Base-by-base conservation (phyloP, 2,113 vertebrate genomes). In the Zapus hudsonius region DNA sequence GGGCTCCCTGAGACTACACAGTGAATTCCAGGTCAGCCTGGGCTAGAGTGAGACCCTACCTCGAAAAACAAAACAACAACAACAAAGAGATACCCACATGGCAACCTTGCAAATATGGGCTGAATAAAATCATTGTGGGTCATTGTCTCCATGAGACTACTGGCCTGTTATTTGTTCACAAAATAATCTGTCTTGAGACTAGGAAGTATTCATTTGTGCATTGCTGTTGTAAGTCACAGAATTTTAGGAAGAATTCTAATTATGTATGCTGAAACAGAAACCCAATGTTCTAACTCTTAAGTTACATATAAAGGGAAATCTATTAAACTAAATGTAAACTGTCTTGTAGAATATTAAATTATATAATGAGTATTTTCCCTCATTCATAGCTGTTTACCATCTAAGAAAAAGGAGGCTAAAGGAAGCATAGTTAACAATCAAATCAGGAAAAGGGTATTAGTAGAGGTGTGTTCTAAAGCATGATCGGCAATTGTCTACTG, bases 181-280 rank as follows among this genome's bases (percentile, higher is more conserved):
- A 67, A 81, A n/a, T 88, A 66, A 52, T 69, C 31, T 64, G 10
- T 90, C 92, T 86, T 89, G 52, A 92, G 33, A 42, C 84, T 72
- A 95, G 89, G 59, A 75, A 93, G n/a, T n/a, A 44, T 6, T 27
- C 31, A 69, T 47, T 9, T 66, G 17, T 38, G 72, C 44, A 23
- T 36, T 64, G 29, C 61, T 3, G 38, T 75, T 91, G 90, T 72
- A 16, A 61, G 66, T 74, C 22, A 16, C 52, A 64, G 38, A 72
- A 80, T 10, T 64, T n/a, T 78, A 42, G 69, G 83, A 87, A 90
- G 89, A 80, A 73, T 85, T 70, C 36, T 74, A 76, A 73, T 85
- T 70, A 33, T 74, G 11, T 87, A 29, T 83, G 67, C 31, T 82
- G 52, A 91, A 91, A 67, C 4, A 55, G 74, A 89, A 95, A 86